A percentile compares a stretch with the other conserved stretches of the same genome.
These are phyloP conservation scores for Parasteatoda tepidariorum DNA, from an alignment of 1,140 invertebrate species.

Conservation along the genomic window DNA sequence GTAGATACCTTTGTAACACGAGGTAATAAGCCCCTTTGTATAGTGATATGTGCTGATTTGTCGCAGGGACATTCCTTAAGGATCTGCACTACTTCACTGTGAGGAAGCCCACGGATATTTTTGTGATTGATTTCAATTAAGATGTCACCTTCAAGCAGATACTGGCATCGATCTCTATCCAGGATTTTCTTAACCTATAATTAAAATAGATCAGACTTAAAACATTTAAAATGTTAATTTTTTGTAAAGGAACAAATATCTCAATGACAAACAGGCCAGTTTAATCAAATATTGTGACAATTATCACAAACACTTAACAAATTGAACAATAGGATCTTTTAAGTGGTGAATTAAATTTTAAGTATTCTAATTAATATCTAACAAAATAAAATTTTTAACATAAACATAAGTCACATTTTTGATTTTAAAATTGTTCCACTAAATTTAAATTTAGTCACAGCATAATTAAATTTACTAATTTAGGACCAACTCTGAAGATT, in stretches of 20 bases:
- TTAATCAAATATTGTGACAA: background rate
- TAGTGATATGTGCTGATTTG: slow-evolving; percentile 87
- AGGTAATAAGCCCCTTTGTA: slow-evolving; percentile 74
- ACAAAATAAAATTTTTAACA: background rate
- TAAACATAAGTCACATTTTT: background rate
- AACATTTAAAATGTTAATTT: background rate
- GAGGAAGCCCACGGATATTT: slow-evolving; percentile 87
- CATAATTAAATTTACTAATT: no score
- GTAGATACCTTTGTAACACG: slow-evolving; percentile 42
- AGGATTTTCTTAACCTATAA: slow-evolving; percentile 90
- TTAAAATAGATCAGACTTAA: slow-evolving; percentile 9
- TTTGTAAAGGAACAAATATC: no score
- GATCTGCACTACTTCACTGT: slow-evolving; percentile 94
- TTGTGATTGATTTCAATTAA: slow-evolving; percentile 92
- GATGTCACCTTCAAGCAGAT: slow-evolving; percentile 92
- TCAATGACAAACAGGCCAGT: no score
- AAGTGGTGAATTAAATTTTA: no score
- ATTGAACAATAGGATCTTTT: background rate
- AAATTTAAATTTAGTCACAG: no score
- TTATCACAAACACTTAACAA: background rate
- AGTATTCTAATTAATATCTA: no score
- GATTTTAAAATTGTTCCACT: no score
- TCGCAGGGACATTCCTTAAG: slow-evolving; percentile 93
- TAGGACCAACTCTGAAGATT: no score
- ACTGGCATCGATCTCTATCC: slow-evolving; percentile 88